Evolutionary conservation across 2,113 vertebrate genomes (phyloP), one percentile per base, ranked within the genome.

Genomic region (Platysteira castanea): DNA sequence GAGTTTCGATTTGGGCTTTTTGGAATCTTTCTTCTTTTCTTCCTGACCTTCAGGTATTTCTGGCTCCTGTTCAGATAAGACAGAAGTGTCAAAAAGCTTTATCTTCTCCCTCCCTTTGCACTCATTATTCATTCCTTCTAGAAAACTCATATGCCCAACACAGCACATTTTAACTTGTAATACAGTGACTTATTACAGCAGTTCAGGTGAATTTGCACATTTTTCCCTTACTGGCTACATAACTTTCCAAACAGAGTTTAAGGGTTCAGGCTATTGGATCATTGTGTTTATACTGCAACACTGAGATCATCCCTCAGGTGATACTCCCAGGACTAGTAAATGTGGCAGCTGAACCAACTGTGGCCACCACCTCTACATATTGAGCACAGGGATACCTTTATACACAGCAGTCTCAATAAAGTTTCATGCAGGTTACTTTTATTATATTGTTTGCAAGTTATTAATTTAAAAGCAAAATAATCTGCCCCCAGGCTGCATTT

Each of bases 1-100:
- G 27, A 99, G 98, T 90, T 99, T 99, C 13, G 96, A 98, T 97
- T 99, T 99, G 31, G 97, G 98, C 95, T 99, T 99, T 95, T 99
- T 99, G 31, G 98, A 88, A 90, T 99, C 99, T 97, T 99, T 99
- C 97, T 99, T 99, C 98, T 99, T 99, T 68, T 98, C 96, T 18
- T 98, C 97, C 59, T 98, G 98, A 64, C 98, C 97, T 95, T 99
- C 98, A 49, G 98, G 96, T 26, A 98, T 98, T 90, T 98, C 98
- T 50, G 97, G 98, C 27, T 99, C 99, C 97, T 98, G 97, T 54
- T 95, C 96, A 96, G 93, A 79, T 39, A 95, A 92, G 57, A 91
- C 18, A 74, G 11, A 79, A 79, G 19, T 2, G 15, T 86, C 33
- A 96, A 21, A 73, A 47, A 33, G 13, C 28, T 74, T 46, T 41